These are phyloP conservation scores for Mimachlamys varia DNA, from an alignment of 2,888 invertebrate genomes.

Conservation along the genomic window DNA sequence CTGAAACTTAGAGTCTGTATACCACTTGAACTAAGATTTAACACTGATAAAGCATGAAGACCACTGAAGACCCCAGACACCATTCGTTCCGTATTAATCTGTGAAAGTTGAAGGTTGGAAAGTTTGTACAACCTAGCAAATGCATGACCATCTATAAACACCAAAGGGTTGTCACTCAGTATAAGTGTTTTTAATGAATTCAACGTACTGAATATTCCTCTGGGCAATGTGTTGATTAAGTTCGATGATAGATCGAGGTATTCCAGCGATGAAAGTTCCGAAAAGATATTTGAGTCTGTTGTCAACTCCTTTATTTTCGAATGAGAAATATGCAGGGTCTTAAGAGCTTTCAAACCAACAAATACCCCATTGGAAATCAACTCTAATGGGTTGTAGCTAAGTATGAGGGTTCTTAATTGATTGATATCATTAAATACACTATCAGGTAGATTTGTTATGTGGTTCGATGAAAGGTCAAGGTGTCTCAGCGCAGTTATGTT, in stretches of 20 bases:
- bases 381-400: not conserved
- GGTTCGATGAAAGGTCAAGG: not conserved
- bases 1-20: not conserved
- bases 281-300: not conserved
- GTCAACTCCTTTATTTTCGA: not conserved
- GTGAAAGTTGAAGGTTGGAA: not conserved
- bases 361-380: not conserved
- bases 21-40: conserved; percentile 11
- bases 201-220: not conserved
- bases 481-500: not conserved
- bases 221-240: not conserved
- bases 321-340: not conserved
- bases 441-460: not conserved
- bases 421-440: not conserved
- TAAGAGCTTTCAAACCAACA: not conserved
- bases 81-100: not conserved
- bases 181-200: conserved; percentile 21
- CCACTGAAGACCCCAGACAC: not conserved
- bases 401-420: not conserved
- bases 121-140: conserved; percentile 10
- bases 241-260: conserved; percentile 37
- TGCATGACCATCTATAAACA: not conserved
- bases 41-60: not conserved
- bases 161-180: conserved; percentile 23
- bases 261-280: not conserved